Conservation (phyloP, 2,888 invertebrate species). For the Pasiphila rectangulata region DNA sequence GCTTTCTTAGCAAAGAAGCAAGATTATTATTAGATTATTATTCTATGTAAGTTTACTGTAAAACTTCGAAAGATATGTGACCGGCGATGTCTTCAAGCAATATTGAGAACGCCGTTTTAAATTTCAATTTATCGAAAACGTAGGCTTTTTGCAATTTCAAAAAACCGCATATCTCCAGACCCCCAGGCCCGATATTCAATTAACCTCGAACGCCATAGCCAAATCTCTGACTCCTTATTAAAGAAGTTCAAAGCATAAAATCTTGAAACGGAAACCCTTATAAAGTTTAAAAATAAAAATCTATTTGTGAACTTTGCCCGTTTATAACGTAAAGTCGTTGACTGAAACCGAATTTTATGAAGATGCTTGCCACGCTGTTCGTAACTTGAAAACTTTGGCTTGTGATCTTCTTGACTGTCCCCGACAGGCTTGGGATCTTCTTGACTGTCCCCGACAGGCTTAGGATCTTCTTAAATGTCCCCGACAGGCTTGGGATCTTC, state of each 20-base stretch:
- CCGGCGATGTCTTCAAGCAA: no score
- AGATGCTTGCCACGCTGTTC: slow-evolving; percentile 25
- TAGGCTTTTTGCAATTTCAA: no score
- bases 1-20: no score
- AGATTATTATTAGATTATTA: no score
- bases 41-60: no score
- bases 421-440: not conserved
- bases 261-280: slow-evolving; percentile 24
- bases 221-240: slow-evolving; percentile 13
- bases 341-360: slow-evolving; percentile 23
- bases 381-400: slow-evolving; percentile 9
- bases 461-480: slow-evolving; percentile 3
- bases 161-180: no score
- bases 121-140: no score
- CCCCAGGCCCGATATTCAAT: no score
- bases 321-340: slow-evolving; percentile 21
- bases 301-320: slow-evolving; percentile 24
- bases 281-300: slow-evolving; percentile 27
- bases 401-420: slow-evolving; percentile 4
- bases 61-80: no score
- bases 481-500: not conserved
- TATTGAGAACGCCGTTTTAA: no score
- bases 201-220: no score
- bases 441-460: slow-evolving; percentile 3
- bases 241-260: slow-evolving; percentile 20